Conservation (phyloP, 2,797 vertebrate genomes). For the Sarcoramphus papa region DNA sequence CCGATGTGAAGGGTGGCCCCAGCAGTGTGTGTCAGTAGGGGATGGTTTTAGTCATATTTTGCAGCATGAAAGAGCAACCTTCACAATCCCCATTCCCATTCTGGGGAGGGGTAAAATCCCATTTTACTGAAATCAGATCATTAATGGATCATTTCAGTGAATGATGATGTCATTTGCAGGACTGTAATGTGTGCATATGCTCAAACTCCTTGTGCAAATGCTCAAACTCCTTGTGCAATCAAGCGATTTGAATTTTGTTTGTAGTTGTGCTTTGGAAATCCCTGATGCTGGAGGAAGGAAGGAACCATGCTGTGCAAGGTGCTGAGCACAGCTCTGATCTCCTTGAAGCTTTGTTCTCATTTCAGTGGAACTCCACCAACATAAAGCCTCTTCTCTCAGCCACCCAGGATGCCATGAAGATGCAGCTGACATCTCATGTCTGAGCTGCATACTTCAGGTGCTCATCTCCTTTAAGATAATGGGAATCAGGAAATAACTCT, state of each 20-base stretch:
- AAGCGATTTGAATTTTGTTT: not conserved
- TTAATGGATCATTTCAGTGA: not conserved
- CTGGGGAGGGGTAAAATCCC: not conserved
- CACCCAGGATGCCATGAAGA: not conserved
- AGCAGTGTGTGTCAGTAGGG: not conserved
- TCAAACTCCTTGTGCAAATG: not conserved
- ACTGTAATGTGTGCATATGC: not conserved
- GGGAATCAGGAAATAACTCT: not conserved
- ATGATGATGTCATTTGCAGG: not conserved
- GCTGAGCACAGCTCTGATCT: not conserved
- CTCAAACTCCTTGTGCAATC: not conserved
- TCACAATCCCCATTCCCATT: not conserved
- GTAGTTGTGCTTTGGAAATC: not conserved
- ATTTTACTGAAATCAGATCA: not conserved
- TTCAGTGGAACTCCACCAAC: not conserved
- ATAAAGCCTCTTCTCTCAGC: not conserved
- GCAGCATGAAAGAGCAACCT: not conserved
- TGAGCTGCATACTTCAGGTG: not conserved
- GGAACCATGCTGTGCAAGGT: not conserved
- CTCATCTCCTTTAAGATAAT: not conserved
- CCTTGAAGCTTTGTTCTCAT: not conserved
- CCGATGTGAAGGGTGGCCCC: not conserved
- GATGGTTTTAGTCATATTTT: not conserved
- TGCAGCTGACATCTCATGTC: not conserved
- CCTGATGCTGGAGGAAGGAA: not conserved